A percentile compares a stretch with the other conserved stretches of the same genome.
Evolutionary conservation across 1,140 invertebrate species (phyloP).

Genomic region (Drosophila ohnishii): DNA sequence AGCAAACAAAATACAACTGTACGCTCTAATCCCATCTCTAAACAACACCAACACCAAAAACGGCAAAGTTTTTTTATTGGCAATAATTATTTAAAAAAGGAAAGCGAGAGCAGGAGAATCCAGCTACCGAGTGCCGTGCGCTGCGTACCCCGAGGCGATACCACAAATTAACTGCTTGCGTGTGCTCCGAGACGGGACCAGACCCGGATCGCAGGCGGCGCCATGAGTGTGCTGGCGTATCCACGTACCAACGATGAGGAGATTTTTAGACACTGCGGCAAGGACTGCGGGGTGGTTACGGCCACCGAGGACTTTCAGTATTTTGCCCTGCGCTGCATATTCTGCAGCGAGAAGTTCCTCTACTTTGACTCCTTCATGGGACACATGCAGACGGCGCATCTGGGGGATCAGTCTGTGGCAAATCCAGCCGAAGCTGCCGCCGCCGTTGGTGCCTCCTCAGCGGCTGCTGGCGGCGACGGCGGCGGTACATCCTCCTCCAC

Average conservation of each 20-base stretch:
- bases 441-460: neutral
- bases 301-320: slow-evolving; percentile 81
- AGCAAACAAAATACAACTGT: slow-evolving; percentile 33
- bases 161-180: slow-evolving; percentile 12
- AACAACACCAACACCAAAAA: slow-evolving; percentile 35
- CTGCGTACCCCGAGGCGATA: neutral
- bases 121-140: slow-evolving; percentile 9
- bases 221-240: slow-evolving; percentile 81
- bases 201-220: slow-evolving; percentile 33
- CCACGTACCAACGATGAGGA: slow-evolving; percentile 80
- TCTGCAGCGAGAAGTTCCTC: slow-evolving; percentile 75
- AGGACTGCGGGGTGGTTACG: slow-evolving; percentile 79
- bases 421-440: slow-evolving; percentile 1
- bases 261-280: slow-evolving; percentile 76
- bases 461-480: neutral
- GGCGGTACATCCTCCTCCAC: neutral
- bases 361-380: slow-evolving; percentile 81
- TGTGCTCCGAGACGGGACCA: slow-evolving; percentile 2
- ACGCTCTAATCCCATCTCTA: slow-evolving; percentile 22
- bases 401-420: slow-evolving; percentile 43
- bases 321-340: slow-evolving; percentile 70
- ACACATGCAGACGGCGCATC: slow-evolving; percentile 76
- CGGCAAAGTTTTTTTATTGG: slow-evolving; percentile 28
- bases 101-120: slow-evolving; percentile 3
- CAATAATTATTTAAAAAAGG: slow-evolving; percentile 19